These are phyloP conservation scores for Agrotis exclamationis DNA, from an alignment of 2,888 invertebrate genomes.

Conservation along the genomic window DNA sequence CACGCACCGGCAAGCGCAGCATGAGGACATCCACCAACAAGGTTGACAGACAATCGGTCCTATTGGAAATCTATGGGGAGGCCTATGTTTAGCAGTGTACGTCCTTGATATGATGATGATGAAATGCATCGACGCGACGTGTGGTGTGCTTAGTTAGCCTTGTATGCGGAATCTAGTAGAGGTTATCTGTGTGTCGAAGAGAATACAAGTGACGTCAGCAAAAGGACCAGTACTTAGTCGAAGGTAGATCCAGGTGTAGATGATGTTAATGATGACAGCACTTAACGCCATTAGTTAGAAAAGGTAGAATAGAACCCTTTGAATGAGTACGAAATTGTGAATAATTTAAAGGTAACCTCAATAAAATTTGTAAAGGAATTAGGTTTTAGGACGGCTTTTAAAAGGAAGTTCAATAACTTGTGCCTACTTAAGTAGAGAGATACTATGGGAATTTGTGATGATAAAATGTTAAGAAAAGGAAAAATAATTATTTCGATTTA, in stretches of 20 bases:
- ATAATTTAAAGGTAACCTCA: conserved; percentile 24
- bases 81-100: no score
- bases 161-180: no score
- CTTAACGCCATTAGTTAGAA: conserved; percentile 48
- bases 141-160: no score
- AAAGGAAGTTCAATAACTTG: not conserved
- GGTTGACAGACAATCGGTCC: no score
- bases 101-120: no score
- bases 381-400: not conserved
- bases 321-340: conserved; percentile 30
- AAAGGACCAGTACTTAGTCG: conserved; percentile 30
- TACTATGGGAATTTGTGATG: not conserved
- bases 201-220: conserved; percentile 23
- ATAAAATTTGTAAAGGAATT: conserved; percentile 12
- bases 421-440: not conserved
- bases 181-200: not conserved
- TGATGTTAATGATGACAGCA: conserved; percentile 49
- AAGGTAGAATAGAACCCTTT: conserved; percentile 34
- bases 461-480: no score
- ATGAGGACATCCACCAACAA: no score
- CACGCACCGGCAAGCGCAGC: no score
- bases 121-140: no score
- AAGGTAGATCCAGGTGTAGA: conserved; percentile 39
- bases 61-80: no score
- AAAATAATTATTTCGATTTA: no score